These are phyloP conservation scores for Gorsachius magnificus DNA, from an alignment of 2,797 vertebrate species.

Conservation along the genomic window DNA sequence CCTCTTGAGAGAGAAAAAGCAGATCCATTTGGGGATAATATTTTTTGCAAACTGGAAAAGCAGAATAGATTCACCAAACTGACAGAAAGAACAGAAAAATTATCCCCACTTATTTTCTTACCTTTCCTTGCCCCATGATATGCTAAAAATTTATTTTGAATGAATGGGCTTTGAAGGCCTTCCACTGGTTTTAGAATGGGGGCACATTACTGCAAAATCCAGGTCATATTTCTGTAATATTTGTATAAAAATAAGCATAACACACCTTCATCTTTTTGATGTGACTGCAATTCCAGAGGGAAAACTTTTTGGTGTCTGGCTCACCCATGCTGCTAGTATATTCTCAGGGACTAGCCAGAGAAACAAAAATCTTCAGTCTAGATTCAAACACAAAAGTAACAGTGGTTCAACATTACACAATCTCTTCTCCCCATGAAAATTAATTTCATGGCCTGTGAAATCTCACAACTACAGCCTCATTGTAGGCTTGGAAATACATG, in stretches of 20 bases:
- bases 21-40: not conserved
- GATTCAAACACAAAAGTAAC: not conserved
- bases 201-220: not conserved
- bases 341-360: not conserved
- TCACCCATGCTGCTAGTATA: not conserved
- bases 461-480: not conserved
- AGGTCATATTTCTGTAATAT: not conserved
- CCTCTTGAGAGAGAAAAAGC: not conserved
- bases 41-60: not conserved
- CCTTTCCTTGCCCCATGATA: not conserved
- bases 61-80: not conserved
- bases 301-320: not conserved
- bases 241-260: not conserved
- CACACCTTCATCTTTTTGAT: not conserved
- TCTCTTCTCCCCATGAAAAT: not conserved
- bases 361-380: not conserved
- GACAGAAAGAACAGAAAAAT: not conserved
- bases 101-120: not conserved
- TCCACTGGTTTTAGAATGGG: not conserved
- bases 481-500: not conserved
- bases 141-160: not conserved
- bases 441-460: not conserved
- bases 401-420: not conserved
- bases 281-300: not conserved
- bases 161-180: not conserved